Evolutionary conservation across 1,140 invertebrate genomes (phyloP), one percentile per base, ranked within the genome.

Genomic region (Drosophila eugracilis): DNA sequence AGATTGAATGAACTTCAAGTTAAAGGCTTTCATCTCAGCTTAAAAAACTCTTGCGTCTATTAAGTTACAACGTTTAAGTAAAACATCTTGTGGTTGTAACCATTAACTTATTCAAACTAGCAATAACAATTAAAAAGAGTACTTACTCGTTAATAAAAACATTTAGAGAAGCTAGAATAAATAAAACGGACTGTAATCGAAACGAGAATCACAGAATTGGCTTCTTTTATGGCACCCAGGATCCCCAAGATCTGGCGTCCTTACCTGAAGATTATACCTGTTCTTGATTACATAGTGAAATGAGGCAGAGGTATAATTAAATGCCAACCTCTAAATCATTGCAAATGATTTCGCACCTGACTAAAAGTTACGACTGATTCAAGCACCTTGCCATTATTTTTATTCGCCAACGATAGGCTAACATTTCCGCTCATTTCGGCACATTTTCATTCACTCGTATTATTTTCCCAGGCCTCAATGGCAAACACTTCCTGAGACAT

Each of bases 401-500:
- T 63, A 62, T 62, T 65, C 14, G n/a, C 60, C 34, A 14, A 58
- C 12, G 22, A 49, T 49, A 37, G 44, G 55, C 32, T 32, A 55
- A 77, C 79, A 83, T 81, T 73, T 81, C 78, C 78, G 74, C 57
- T 60, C 50, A 32, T 48, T 26, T 30, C 45, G 10, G 5, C 26
- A 9, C 7, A 30, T 3, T 1, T 32, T 12, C 26, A 30, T 12
- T 48, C 10, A 3, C 14, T 53, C 28, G 28, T 17, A 45, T 65
- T 36, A 49, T 42, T 67, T 67, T 69, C 62, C 65, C 63, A 67
- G 45, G 63, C 62, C 26, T 24, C 37, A 19, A 14, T 37, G 52
- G 59, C 60, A 69, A 62, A 53, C 65, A 69, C 65, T 69, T 69
- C 65, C 65, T 69, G 65, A 47, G 4, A 47, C 39, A n/a, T 4